Percentiles rank a stretch among this genome's conserved stretches.
Conservation (phyloP, 1,140 invertebrate species). For the Tachypleus tridentatus region DNA sequence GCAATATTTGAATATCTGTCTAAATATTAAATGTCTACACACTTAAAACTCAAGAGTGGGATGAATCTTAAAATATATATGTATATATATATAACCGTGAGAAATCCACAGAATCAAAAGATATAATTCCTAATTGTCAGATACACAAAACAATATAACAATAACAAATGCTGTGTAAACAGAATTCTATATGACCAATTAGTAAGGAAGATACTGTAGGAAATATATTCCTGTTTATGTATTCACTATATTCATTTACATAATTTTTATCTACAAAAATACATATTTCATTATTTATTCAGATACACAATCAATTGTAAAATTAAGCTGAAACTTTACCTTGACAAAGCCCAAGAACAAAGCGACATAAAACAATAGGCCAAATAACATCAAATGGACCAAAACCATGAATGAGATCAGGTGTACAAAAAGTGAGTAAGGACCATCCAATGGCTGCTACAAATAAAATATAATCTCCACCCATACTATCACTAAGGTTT, state of each 20-base stretch:
- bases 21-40: constrained; percentile 7
- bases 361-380: constrained; percentile 46
- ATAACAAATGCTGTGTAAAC: too few relatives aligned
- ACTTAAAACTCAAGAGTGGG: background rate
- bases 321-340: constrained; percentile 31
- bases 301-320: too few relatives aligned
- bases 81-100: background rate
- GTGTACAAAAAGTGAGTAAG: constrained; percentile 51
- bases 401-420: constrained; percentile 43
- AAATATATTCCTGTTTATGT: too few relatives aligned
- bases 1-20: constrained; percentile 3
- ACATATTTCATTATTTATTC: too few relatives aligned
- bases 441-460: constrained; percentile 55
- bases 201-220: too few relatives aligned
- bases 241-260: background rate
- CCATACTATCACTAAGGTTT: constrained; percentile 52
- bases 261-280: background rate
- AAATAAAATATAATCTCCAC: constrained; percentile 52
- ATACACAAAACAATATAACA: too few relatives aligned
- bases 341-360: constrained; percentile 55
- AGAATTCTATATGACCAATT: too few relatives aligned
- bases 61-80: background rate
- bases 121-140: too few relatives aligned
- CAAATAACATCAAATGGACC: constrained; percentile 44
- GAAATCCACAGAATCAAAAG: too few relatives aligned